A percentile compares a stretch with the other conserved stretches of the same genome.
Conservation (phyloP, 1,140 invertebrate species). For the Drosophila nebulosa region DNA sequence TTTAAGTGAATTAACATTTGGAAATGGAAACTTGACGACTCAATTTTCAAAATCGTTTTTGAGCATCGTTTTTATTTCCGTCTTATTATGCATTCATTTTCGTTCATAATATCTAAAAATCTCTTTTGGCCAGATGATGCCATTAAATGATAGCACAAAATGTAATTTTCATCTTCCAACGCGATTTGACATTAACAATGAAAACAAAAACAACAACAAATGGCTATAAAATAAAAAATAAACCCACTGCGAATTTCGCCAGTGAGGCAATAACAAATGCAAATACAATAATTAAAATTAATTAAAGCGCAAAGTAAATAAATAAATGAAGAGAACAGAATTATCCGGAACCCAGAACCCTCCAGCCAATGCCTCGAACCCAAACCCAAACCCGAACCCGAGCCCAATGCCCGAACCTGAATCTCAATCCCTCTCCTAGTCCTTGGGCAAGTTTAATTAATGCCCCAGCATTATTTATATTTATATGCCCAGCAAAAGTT, state of each 20-base stretch:
- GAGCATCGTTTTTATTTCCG: not conserved
- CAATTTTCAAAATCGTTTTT: too few species aligned
- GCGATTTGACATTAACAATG: constrained; percentile 12
- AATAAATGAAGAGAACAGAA: constrained; percentile 44
- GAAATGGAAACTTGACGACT: not conserved
- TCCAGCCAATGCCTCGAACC: not conserved
- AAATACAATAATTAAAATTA: constrained; percentile 76
- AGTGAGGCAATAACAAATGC: constrained; percentile 45
- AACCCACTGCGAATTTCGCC: not conserved
- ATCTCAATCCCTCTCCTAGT: not conserved
- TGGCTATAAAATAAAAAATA: not conserved
- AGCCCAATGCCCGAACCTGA: not conserved
- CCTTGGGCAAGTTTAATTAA: constrained; percentile 54
- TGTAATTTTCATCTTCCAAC: constrained; percentile 11
- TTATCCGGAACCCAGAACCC: not conserved
- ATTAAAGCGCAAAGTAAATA: constrained; percentile 63
- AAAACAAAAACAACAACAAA: not conserved
- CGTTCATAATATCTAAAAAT: not conserved
- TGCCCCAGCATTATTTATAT: constrained; percentile 67
- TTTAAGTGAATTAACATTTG: too few species aligned
- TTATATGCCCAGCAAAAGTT: constrained; percentile 37
- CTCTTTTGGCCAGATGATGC: not conserved
- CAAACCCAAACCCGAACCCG: too few species aligned
- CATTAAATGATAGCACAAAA: constrained; percentile 4
- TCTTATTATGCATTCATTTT: constrained; percentile 1